phyloP scores from a whole-genome alignment of 2,113 vertebrate genomes.

The Cinclus cinclus region DNA sequence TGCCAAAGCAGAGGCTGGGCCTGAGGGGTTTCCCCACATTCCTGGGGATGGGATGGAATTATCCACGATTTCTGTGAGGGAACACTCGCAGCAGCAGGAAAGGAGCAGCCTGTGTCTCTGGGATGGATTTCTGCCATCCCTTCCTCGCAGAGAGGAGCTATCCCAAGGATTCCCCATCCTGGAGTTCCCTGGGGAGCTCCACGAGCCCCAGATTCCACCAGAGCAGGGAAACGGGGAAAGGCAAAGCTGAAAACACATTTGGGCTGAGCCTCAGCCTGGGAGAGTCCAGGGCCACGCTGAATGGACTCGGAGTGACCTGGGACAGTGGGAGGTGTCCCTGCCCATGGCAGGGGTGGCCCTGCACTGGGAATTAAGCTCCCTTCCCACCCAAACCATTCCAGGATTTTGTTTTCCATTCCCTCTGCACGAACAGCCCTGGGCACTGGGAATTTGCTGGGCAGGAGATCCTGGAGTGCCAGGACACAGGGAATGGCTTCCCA shows the following conservation, averaged over 20 bases:
- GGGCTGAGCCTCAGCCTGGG: not conserved
- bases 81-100: not conserved
- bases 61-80: rapidly evolving
- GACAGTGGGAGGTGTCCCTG: not conserved
- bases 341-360: not conserved
- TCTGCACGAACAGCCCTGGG: not conserved
- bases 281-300: not conserved
- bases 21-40: rapidly evolving
- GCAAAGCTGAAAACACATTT: rapidly evolving
- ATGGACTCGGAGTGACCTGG: not conserved
- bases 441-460: not conserved
- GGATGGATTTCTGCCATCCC: not conserved
- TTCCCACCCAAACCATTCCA: not conserved
- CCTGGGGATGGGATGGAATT: not conserved
- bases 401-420: not conserved
- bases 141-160: not conserved
- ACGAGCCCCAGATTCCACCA: rapidly evolving
- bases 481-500: not conserved
- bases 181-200: not conserved
- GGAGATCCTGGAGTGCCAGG: not conserved
- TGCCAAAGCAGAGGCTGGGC: not conserved
- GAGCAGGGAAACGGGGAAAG: too few species aligned
- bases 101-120: not conserved
- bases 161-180: rapidly evolving
- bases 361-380: too few species aligned